Base-by-base conservation (phyloP, 2,113 vertebrate genomes). In the Eretmochelys imbricata region DNA sequence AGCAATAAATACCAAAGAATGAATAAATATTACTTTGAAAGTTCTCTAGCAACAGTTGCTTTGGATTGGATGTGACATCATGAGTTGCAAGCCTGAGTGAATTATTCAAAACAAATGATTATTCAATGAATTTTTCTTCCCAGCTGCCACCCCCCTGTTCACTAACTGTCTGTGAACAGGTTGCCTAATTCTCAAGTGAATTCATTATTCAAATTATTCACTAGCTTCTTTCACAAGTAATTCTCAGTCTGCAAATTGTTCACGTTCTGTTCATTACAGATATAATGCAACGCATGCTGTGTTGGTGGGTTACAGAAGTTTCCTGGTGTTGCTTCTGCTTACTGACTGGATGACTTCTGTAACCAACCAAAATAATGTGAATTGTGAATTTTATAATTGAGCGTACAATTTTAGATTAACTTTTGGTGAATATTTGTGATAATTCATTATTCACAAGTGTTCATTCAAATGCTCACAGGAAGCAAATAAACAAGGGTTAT, bases 141-240 rank as follows among this genome's bases (percentile, higher is more conserved):
- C 50, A 55, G 22, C 53, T 19, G 6, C 51, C 51, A 53, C 6
- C 51, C 50, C 49, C 25, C 46, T n/a, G 17, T 88, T 93, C 51
- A 89, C 35, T 62, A 85, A 53, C n/a, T 83, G 6, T 87, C 48
- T 57, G 20, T 91, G 76, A 89, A 93, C 81, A 65, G 4, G 88
- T 42, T 89, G 16, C 2, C 57, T 89, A 4, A 78, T 92, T 92
- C 94, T 94, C 76, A 84, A 10, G 22, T 82, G 51, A 94, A 90
- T 82, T 62, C 0, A 20, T 91, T 92, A 79, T 91, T 94, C 42
- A 91, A 65, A 92, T 86, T 94, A 81, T 90, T 91, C 46, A 75
- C 31, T 85, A 12, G 1, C 50, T 96, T 93, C 72, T 94, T 80
- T 27, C 57, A 53, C 31, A 72, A 72, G 38, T 72, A 72, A 72